These are phyloP conservation scores for Macrochelys suwanniensis DNA, from an alignment of 2,797 vertebrate species.

Conservation along the genomic window DNA sequence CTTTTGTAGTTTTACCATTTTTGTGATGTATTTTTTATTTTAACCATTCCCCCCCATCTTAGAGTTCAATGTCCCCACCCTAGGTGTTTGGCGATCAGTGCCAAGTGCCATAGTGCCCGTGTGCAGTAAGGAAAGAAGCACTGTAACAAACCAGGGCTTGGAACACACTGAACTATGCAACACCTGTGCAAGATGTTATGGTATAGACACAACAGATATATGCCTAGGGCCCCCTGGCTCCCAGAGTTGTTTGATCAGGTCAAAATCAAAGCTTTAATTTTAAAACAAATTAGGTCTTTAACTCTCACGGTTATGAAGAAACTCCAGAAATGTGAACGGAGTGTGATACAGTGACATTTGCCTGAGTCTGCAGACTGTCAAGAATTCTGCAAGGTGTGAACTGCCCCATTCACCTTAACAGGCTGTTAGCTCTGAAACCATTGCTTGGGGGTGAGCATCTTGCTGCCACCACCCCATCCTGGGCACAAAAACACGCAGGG, in stretches of 20 bases:
- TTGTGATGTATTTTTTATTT: neutral
- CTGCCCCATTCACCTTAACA: neutral
- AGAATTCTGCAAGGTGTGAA: neutral
- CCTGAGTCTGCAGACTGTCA: neutral
- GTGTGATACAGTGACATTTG: neutral
- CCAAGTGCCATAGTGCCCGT: accelerated
- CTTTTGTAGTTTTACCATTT: neutral
- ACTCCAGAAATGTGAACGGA: neutral
- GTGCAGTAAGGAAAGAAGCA: neutral
- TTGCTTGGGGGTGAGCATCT: neutral
- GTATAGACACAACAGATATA: neutral
- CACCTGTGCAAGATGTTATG: neutral
- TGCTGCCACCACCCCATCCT: neutral
- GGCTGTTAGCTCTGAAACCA: neutral
- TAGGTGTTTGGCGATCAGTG: neutral
- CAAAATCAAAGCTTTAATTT: neutral
- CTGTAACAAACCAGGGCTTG: neutral
- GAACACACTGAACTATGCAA: neutral
- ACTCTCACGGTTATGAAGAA: neutral
- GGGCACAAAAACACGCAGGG: neutral
- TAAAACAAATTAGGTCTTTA: neutral
- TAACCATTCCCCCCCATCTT: neutral
- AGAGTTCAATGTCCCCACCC: neutral
- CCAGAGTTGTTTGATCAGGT: neutral
- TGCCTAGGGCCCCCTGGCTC: neutral